Conservation (phyloP, 2,797 vertebrate species). For the Bovichtus diacanthus region DNA sequence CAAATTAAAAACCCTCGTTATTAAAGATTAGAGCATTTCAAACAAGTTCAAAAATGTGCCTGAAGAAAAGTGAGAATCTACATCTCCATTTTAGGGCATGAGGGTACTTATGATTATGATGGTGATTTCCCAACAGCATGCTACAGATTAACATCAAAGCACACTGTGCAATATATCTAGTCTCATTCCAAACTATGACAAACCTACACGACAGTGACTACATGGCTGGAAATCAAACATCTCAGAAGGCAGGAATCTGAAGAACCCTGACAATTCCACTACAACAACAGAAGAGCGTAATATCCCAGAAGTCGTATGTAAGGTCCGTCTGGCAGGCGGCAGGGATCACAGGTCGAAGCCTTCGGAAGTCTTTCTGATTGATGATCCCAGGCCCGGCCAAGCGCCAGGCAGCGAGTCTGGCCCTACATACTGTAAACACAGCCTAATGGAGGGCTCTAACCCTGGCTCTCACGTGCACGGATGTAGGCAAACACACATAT, state of each 20-base stretch:
- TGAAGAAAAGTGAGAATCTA: neutral
- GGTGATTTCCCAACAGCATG: conserved; percentile 36
- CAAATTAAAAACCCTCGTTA: neutral
- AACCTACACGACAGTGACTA: conserved; percentile 6
- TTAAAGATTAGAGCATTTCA: neutral
- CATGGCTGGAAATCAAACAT: conserved; percentile 31
- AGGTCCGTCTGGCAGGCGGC: conserved; percentile 16
- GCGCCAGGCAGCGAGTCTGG: conserved; percentile 51
- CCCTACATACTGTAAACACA: conserved; percentile 74
- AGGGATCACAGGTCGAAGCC: conserved; percentile 30
- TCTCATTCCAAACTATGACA: conserved; percentile 29
- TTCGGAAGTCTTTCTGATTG: conserved; percentile 57
- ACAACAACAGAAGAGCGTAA: conserved; percentile 51
- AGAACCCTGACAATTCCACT: conserved; percentile 42
- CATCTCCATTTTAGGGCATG: conserved; percentile 28
- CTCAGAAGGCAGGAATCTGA: conserved; percentile 61
- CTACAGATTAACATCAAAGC: neutral
- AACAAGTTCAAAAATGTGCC: neutral
- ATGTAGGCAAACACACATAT: conserved; percentile 57
- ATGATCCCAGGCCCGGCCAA: conserved; percentile 52
- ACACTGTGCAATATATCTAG: conserved; percentile 1
- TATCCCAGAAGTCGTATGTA: conserved; percentile 69
- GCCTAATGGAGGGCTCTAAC: conserved; percentile 66
- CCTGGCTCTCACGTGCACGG: conserved; percentile 35
- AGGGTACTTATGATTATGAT: neutral